Evolutionary conservation across 2,888 invertebrate species (phyloP), one percentile per base, ranked within the genome.

Genomic region (Cataglyphis livida): DNA sequence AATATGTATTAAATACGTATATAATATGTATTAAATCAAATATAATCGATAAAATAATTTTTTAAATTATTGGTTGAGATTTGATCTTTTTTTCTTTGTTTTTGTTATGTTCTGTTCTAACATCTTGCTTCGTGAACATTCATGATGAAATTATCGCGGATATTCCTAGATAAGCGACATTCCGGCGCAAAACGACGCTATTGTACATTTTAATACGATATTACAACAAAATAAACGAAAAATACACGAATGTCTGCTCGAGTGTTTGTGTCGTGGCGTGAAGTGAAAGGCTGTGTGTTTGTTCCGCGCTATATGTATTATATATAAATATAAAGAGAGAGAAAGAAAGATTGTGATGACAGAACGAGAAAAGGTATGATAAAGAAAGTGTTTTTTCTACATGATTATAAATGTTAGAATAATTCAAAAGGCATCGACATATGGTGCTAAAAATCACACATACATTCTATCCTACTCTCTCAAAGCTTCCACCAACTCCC

Each of bases 321-420:
- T 85, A 86, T 76, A 87, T 79, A 83, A 66, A 71, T 65, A 81
- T 73, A 83, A 44, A 61, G 54, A 79, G 61, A 82, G 74, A 75
- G 41, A 71, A 41, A 57, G 71, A 78, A 70, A 65, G 59, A 66
- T 71, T 83, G 71, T 71, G 82, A 66, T 79, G 75, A 85, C 44
- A 78, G 73, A 74, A 81, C 82, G 86, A 85, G 73, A 83, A 57
- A 65, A 84, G 62, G 71, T 59, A 59, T 68, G 68, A 76, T 68
- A 51, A 88, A 82, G 81, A 89, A 84, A 87, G 83, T 89, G 90
- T 88, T 89, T 89, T 90, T 89, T 90, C 89, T 90, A 89, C 86
- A 85, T 76, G 85, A 90, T 85, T 87, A 88, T 89, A 88, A 83
- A 87, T 85, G 88, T 88, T 89, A 89, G 87, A 73, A 75, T 85